Percentiles rank a stretch among this genome's conserved stretches.
Conservation (phyloP, 2,888 invertebrate species). For the Drosophila peninsularis region DNA sequence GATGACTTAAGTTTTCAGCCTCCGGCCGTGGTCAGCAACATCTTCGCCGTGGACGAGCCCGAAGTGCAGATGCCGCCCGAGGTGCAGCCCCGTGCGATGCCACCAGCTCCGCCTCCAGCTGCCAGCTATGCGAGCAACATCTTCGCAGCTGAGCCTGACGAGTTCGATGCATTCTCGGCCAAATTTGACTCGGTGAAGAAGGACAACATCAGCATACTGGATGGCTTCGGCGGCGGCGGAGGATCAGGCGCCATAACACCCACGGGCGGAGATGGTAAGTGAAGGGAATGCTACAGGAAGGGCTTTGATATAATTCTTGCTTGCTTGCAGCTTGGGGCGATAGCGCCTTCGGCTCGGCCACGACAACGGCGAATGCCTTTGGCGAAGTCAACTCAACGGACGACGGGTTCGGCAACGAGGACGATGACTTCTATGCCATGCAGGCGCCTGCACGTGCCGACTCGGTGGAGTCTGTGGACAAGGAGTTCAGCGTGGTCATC, state of each 20-base stretch:
- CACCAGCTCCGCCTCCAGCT: conserved; percentile 37
- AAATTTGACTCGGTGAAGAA: conserved; percentile 90
- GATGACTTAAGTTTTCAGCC: conserved; percentile 72
- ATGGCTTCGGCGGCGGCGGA: conserved; percentile 82
- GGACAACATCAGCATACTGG: conserved; percentile 83
- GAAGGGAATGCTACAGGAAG: accelerated
- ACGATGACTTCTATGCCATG: conserved; percentile 92
- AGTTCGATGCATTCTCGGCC: conserved; percentile 94
- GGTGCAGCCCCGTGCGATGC: conserved; percentile 54
- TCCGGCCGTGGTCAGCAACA: conserved; percentile 67
- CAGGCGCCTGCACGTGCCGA: conserved; percentile 89
- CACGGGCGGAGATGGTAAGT: conserved; percentile 82
- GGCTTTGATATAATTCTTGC: background rate
- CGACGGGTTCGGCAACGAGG: conserved; percentile 88
- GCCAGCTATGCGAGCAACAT: conserved; percentile 79
- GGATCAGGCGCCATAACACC: conserved; percentile 83
- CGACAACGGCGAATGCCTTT: conserved; percentile 70
- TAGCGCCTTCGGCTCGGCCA: conserved; percentile 82
- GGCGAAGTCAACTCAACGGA: conserved; percentile 78
- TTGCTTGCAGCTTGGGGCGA: conserved; percentile 83
- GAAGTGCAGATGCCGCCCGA: conserved; percentile 53
- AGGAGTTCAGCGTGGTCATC: conserved; percentile 92
- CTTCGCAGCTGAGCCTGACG: conserved; percentile 86
- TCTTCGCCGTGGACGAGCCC: conserved; percentile 72
- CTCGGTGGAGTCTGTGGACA: conserved; percentile 90